A percentile compares a stretch with the other conserved stretches of the same genome.
Conservation (phyloP, 2,888 invertebrate genomes). For the Apodemia hepburni region DNA sequence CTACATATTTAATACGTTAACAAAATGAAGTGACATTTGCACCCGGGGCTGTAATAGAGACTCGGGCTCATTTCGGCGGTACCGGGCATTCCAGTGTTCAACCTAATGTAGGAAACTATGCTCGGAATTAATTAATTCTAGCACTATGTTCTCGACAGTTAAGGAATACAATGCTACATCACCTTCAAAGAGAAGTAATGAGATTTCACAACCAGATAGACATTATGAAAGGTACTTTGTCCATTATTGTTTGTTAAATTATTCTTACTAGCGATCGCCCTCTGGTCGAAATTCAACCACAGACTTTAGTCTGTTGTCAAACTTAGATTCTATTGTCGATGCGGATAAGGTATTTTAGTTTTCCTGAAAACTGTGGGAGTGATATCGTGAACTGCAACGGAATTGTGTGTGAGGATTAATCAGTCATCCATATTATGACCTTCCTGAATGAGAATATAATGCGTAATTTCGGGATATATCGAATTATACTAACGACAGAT, state of each 20-base stretch:
- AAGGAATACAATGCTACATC: not conserved
- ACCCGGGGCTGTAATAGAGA: not conserved
- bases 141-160: not conserved
- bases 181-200: not conserved
- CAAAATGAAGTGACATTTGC: slow-evolving; percentile 6
- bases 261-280: too few species aligned
- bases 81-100: slow-evolving; percentile 2
- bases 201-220: not conserved
- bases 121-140: slow-evolving; percentile 12
- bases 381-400: too few species aligned
- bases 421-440: slow-evolving; percentile 13
- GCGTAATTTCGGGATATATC: slow-evolving; percentile 30
- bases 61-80: not conserved
- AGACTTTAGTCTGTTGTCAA: too few species aligned
- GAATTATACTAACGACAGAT: slow-evolving; percentile 30
- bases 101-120: slow-evolving; percentile 5
- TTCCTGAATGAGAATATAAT: slow-evolving; percentile 17
- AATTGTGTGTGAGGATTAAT: slow-evolving; percentile 65
- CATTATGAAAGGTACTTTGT: too few species aligned
- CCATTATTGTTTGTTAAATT: too few species aligned
- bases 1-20: not conserved
- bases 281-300: too few species aligned
- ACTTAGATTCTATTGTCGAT: too few species aligned
- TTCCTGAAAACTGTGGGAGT: too few species aligned
- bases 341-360: too few species aligned